phyloP scores from a whole-genome alignment of 2,797 vertebrate genomes.

The Myripristis murdjan region DNA sequence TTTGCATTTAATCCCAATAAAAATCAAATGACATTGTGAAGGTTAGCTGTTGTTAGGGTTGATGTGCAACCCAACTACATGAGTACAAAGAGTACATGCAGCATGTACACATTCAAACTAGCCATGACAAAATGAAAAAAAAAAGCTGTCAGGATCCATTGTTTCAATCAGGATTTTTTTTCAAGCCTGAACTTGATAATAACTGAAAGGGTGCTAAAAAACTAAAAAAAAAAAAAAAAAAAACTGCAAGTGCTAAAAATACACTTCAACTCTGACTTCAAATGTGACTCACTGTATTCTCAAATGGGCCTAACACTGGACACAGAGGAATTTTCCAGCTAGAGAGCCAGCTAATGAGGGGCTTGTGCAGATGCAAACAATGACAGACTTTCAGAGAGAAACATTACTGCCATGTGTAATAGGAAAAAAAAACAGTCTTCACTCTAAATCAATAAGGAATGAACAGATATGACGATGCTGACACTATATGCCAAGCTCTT shows the following conservation, averaged over 20 bases:
- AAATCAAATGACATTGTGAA: conserved; percentile 5
- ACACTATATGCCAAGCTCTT: not conserved
- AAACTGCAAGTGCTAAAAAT: not conserved
- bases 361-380: not conserved
- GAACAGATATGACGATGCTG: not conserved
- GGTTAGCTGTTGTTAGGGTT: not conserved
- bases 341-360: not conserved
- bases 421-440: not conserved
- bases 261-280: conserved; percentile 8
- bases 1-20: conserved; percentile 11
- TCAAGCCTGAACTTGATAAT: conserved; percentile 8
- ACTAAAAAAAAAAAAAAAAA: too few species aligned
- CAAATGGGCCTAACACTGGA: conserved; percentile 9
- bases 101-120: not conserved
- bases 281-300: conserved; percentile 22
- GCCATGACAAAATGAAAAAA: not conserved
- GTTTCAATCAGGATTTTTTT: not conserved
- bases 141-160: conserved; percentile 12
- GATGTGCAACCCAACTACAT: not conserved
- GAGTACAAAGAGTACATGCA: too few species aligned
- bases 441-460: not conserved
- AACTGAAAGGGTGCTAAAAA: not conserved
- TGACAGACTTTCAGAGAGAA: too few species aligned
- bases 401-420: not conserved
- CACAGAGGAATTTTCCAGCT: not conserved